phyloP scores from a whole-genome alignment of 2,888 invertebrate species.

The Druceiella hillmani region DNA sequence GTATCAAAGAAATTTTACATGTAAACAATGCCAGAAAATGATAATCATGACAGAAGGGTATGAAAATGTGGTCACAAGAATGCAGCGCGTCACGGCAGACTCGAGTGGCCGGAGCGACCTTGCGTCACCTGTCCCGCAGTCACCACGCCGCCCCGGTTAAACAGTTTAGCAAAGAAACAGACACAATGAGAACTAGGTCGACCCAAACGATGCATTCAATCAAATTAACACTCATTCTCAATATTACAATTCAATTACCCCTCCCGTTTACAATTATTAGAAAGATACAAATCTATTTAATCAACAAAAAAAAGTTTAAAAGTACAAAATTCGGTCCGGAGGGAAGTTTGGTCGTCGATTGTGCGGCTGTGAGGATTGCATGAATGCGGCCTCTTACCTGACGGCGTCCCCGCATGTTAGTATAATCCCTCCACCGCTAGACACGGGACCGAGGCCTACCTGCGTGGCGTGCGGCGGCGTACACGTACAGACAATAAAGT shows the following conservation, averaged over 20 bases:
- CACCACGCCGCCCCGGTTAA: background rate
- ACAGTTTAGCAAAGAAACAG: slow-evolving; percentile 2
- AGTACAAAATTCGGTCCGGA: background rate
- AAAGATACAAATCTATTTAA: slow-evolving; percentile 1
- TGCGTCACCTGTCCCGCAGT: slow-evolving; percentile 9
- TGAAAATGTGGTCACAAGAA: slow-evolving; percentile 2
- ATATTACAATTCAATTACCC: background rate
- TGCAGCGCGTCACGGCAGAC: no score
- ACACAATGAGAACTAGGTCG: background rate
- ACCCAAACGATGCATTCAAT: slow-evolving; percentile 3
- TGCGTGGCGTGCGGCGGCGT: no score
- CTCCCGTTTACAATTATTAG: no score
- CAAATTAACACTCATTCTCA: slow-evolving; percentile 5
- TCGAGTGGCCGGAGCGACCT: no score
- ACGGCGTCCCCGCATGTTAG: slow-evolving; percentile 26
- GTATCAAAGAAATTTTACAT: no score
- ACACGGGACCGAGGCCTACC: no score
- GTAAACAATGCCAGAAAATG: background rate
- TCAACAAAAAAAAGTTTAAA: slow-evolving; percentile 4
- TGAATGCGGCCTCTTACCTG: slow-evolving; percentile 28
- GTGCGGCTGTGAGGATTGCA: slow-evolving; percentile 15
- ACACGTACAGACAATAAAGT: no score
- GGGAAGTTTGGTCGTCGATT: background rate
- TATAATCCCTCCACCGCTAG: slow-evolving; percentile 31
- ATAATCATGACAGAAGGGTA: slow-evolving; percentile 8